Conservation (phyloP, 2,888 invertebrate species). For the Campoplex capitator region DNA sequence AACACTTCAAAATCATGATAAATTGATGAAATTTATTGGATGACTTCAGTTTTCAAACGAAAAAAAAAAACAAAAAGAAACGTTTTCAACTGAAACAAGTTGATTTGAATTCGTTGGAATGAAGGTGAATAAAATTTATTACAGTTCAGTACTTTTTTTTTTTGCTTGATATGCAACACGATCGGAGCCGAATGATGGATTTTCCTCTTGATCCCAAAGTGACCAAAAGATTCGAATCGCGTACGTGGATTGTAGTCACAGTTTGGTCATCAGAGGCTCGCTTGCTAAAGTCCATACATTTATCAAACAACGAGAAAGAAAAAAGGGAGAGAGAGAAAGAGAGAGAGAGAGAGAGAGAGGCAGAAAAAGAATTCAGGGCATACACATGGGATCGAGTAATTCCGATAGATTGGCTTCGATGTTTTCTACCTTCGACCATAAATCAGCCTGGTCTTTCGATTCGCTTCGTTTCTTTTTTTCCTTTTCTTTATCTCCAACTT, state of each 20-base stretch:
- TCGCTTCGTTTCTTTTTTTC: constrained; percentile 17
- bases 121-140: not conserved
- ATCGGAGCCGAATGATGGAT: not conserved
- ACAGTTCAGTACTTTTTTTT: not conserved
- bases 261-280: constrained; percentile 15
- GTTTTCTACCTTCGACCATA: constrained; percentile 69
- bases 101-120: not conserved
- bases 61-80: no score
- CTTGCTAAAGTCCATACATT: constrained; percentile 51
- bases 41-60: no score
- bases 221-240: not conserved
- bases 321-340: not conserved
- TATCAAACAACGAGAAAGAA: constrained; percentile 52
- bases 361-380: constrained; percentile 64
- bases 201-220: not conserved
- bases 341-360: constrained; percentile 18
- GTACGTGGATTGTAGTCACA: constrained; percentile 25
- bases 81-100: not conserved
- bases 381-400: constrained; percentile 73
- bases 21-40: not conserved
- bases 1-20: not conserved
- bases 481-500: constrained; percentile 55
- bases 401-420: constrained; percentile 77
- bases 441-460: constrained; percentile 62
- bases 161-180: not conserved